A percentile compares a stretch with the other conserved stretches of the same genome.
Conservation (phyloP, 1,140 invertebrate genomes). For the Tigriopus japonicus region DNA sequence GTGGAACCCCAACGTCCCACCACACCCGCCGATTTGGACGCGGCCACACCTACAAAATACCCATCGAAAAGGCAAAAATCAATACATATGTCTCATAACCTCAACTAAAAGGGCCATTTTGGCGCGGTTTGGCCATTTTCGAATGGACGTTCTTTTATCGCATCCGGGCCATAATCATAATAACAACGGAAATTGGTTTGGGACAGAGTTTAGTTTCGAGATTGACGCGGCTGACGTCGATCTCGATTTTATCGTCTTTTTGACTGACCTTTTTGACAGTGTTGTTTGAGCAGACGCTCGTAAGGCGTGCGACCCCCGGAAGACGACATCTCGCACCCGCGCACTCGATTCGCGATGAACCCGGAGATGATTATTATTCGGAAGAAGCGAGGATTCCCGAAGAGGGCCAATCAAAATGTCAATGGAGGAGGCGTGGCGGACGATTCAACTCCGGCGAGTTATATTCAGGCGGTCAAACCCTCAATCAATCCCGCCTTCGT, state of each 20-base stretch:
- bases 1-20: neutral
- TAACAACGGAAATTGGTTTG: neutral
- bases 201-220: neutral
- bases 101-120: no score
- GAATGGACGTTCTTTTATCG: neutral
- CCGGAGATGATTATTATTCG: no score
- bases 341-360: no score
- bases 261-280: slow-evolving; percentile 11
- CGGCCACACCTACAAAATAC: neutral
- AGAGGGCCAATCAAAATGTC: no score
- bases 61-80: no score
- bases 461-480: no score
- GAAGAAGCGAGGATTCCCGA: no score
- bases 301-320: neutral
- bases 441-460: no score
- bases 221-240: neutral
- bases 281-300: slow-evolving; percentile 5
- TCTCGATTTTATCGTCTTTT: neutral
- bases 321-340: no score
- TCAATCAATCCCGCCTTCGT: no score
- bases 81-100: no score
- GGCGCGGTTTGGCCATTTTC: neutral
- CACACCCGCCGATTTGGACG: neutral
- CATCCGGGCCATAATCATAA: neutral
- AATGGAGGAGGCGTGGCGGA: no score